Evolutionary conservation across 2,888 invertebrate species (phyloP).

Genomic region (Leptinotarsa peninsularis): DNA sequence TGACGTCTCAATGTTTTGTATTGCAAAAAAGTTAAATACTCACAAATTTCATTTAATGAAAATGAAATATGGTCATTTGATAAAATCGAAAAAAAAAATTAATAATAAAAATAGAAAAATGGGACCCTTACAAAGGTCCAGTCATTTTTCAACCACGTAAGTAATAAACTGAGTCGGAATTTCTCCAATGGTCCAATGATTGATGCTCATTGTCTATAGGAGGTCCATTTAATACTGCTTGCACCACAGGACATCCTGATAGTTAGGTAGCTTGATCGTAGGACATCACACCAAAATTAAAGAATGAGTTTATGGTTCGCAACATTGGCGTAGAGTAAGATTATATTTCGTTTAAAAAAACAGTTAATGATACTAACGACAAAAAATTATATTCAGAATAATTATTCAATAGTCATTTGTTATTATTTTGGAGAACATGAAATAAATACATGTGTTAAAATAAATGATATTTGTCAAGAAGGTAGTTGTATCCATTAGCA

Average conservation of each 20-base stretch:
- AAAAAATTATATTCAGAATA: too few species aligned
- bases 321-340: constrained; percentile 21
- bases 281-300: constrained; percentile 59
- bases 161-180: constrained; percentile 8
- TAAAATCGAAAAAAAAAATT: too few species aligned
- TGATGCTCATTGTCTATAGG: constrained; percentile 54
- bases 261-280: constrained; percentile 62
- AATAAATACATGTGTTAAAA: too few species aligned
- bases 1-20: too few species aligned
- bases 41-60: too few species aligned
- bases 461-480: too few species aligned
- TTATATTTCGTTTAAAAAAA: background rate
- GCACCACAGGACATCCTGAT: constrained; percentile 60
- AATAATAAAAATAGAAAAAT: background rate
- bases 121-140: background rate
- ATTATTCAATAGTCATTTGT: too few species aligned
- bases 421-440: too few species aligned
- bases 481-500: too few species aligned
- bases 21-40: too few species aligned
- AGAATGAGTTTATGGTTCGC: background rate
- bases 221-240: constrained; percentile 59
- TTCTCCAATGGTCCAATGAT: constrained; percentile 47
- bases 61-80: too few species aligned
- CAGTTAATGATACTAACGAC: background rate
- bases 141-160: background rate